These are phyloP conservation scores for Diplodus puntazzo DNA, from an alignment of 2,797 vertebrate genomes.

Conservation along the genomic window DNA sequence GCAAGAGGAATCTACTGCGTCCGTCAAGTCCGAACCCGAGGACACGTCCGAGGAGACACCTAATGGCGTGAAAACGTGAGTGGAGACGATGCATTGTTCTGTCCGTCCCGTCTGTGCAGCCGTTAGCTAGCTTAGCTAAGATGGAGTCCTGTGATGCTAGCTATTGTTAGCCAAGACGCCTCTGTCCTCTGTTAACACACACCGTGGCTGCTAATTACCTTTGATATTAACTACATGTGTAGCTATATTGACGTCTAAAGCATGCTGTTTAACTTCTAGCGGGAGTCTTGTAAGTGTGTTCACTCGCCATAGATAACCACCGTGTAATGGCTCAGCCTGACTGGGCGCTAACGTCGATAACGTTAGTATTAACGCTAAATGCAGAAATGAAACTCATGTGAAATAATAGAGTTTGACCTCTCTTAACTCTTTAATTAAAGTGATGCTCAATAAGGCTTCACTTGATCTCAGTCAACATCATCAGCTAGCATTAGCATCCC, in stretches of 20 bases:
- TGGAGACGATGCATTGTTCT: slow-evolving; percentile 6
- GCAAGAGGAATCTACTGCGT: slow-evolving; percentile 55
- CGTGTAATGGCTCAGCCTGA: background rate
- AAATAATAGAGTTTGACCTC: too few species aligned
- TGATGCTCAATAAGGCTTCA: accelerated
- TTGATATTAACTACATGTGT: background rate
- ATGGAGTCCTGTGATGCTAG: slow-evolving; percentile 71
- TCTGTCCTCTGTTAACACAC: background rate
- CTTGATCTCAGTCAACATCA: accelerated
- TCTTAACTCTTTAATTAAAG: accelerated
- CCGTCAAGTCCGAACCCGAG: slow-evolving; percentile 63
- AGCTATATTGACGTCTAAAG: accelerated
- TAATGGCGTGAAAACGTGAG: slow-evolving; percentile 87
- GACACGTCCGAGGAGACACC: slow-evolving; percentile 75
- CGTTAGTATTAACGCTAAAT: background rate
- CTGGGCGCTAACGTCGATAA: background rate
- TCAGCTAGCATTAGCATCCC: background rate
- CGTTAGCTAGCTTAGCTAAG: slow-evolving; percentile 70
- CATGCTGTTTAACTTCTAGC: accelerated
- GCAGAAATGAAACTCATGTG: background rate
- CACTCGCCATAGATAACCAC: background rate
- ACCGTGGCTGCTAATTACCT: accelerated
- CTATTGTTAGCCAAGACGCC: slow-evolving; percentile 49
- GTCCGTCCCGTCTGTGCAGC: background rate
- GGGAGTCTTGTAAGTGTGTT: accelerated